A percentile compares a stretch with the other conserved stretches of the same genome.
Conservation (phyloP, 2,888 invertebrate genomes). For the Synanthedon andrenaeformis region DNA sequence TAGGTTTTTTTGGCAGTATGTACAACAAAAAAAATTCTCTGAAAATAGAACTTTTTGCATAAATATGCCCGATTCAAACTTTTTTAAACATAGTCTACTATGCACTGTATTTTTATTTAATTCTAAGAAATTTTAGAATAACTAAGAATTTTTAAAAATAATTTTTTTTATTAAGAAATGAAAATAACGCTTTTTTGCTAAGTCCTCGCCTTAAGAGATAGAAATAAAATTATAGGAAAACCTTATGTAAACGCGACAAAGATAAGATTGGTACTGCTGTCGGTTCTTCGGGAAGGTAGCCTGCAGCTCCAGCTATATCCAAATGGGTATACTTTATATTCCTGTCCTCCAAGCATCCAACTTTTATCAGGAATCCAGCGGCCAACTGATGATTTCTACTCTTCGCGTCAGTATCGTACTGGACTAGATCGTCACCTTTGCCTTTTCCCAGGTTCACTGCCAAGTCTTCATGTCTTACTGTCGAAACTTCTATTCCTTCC, state of each 20-base stretch:
- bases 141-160: no score
- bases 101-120: no score
- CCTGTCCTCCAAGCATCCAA: conserved; percentile 82
- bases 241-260: conserved; percentile 63
- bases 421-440: conserved; percentile 84
- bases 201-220: no score
- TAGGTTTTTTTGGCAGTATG: no score
- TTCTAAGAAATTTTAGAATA: no score
- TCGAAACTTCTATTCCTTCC: conserved; percentile 84
- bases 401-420: conserved; percentile 40
- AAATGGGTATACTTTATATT: conserved; percentile 84
- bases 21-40: no score
- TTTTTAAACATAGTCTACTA: no score
- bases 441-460: conserved; percentile 73
- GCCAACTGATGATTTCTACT: conserved; percentile 61
- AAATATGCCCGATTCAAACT: no score
- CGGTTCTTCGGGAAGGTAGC: conserved; percentile 75
- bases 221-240: conserved; percentile 22
- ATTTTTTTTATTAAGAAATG: no score
- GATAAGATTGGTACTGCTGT: conserved; percentile 79
- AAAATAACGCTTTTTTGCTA: no score
- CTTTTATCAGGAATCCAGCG: conserved; percentile 79
- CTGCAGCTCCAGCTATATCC: conserved; percentile 81
- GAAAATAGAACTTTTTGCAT: no score
- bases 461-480: conserved; percentile 77